Evolutionary conservation across 2,888 invertebrate genomes (phyloP).

Genomic region (Psylliodes chrysocephalus): DNA sequence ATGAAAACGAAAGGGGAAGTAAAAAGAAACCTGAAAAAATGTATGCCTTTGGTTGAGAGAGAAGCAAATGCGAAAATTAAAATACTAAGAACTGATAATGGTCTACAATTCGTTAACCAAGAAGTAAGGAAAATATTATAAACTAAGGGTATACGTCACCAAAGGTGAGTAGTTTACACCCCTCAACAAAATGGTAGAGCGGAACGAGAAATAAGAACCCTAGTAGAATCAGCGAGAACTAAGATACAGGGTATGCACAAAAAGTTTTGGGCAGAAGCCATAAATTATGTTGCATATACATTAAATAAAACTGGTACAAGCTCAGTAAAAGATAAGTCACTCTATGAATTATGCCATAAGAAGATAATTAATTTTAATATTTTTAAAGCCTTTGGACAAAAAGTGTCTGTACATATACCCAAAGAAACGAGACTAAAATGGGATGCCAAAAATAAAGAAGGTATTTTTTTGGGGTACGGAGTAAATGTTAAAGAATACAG

Average conservation of each 20-base stretch:
- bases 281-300: slow-evolving; percentile 57
- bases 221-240: too few relatives aligned
- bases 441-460: too few relatives aligned
- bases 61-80: slow-evolving; percentile 47
- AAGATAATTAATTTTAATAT: slow-evolving; percentile 47
- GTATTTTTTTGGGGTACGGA: too few relatives aligned
- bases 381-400: too few relatives aligned
- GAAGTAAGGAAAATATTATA: slow-evolving; percentile 40
- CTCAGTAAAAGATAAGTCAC: slow-evolving; percentile 44
- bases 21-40: slow-evolving; percentile 43
- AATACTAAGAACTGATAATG: too few relatives aligned
- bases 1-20: too few relatives aligned
- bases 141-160: slow-evolving; percentile 49
- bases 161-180: slow-evolving; percentile 52
- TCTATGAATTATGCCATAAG: slow-evolving; percentile 57
- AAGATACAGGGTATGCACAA: slow-evolving; percentile 15
- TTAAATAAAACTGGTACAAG: too few relatives aligned
- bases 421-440: slow-evolving; percentile 54
- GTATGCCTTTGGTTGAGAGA: slow-evolving; percentile 48
- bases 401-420: slow-evolving; percentile 55
- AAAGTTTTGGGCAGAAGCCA: slow-evolving; percentile 52
- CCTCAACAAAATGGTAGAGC: slow-evolving; percentile 53
- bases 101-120: slow-evolving; percentile 51
- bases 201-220: too few relatives aligned
- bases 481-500: too few relatives aligned